These are phyloP conservation scores for Axis porcinus DNA, from an alignment of 2,113 vertebrate genomes.

Conservation along the genomic window DNA sequence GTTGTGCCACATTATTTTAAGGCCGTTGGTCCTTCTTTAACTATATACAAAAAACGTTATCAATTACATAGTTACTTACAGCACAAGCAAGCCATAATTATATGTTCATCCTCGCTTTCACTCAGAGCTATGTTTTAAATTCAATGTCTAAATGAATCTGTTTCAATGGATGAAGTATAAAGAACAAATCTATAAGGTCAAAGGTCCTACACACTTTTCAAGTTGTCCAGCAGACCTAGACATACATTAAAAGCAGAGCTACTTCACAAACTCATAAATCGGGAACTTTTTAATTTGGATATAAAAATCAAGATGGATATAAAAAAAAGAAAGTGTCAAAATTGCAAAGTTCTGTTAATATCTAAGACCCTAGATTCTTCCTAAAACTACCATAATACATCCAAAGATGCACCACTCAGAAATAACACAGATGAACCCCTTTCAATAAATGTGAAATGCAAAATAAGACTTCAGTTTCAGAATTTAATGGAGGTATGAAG, in stretches of 20 bases:
- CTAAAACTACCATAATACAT: constrained; percentile 2
- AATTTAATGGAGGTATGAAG: constrained; percentile 30
- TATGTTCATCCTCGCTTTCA: neutral
- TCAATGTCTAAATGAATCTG: constrained; percentile 15
- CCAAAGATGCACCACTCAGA: neutral
- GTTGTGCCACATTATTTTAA: constrained; percentile 22
- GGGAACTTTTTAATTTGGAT: neutral
- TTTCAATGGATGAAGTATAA: constrained; percentile 33
- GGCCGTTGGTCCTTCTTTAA: neutral
- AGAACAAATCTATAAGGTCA: constrained; percentile 11
- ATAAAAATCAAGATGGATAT: neutral
- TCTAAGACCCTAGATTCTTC: neutral
- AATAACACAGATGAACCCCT: neutral
- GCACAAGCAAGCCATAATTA: constrained; percentile 10
- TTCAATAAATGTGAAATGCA: constrained; percentile 42
- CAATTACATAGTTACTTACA: neutral
- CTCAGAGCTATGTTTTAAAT: constrained; percentile 12
- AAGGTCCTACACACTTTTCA: neutral
- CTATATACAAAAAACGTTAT: neutral
- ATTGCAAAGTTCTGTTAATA: neutral
- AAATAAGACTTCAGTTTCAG: constrained; percentile 49
- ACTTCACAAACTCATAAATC: constrained; percentile 12
- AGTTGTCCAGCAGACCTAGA: neutral
- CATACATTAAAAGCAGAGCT: neutral
- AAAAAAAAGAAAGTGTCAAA: neutral